Conservation (phyloP, 2,113 vertebrate genomes). For the Protobothrops flavoviridis region DNA sequence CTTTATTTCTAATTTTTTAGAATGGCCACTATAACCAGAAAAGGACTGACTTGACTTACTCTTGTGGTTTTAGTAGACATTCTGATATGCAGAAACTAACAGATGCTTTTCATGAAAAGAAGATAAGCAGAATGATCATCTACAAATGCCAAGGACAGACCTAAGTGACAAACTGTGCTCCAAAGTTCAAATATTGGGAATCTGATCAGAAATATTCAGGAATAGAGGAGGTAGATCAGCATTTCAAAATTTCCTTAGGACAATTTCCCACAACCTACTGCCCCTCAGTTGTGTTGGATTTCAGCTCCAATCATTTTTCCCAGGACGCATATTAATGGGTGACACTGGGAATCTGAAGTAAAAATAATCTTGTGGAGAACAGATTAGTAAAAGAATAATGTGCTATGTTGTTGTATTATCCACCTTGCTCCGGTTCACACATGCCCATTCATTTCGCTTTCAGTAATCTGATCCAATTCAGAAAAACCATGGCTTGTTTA, state of each 20-base stretch:
- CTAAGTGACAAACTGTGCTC: no score
- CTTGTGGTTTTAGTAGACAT: not conserved
- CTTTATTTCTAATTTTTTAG: no score
- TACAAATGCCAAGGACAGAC: not conserved
- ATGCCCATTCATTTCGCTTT: not conserved
- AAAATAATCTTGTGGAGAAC: not conserved
- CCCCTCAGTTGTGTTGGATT: not conserved
- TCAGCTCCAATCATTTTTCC: not conserved
- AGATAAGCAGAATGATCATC: not conserved
- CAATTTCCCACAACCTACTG: no score
- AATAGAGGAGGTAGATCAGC: not conserved
- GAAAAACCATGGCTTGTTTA: not conserved
- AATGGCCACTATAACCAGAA: not conserved
- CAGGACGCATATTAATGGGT: not conserved
- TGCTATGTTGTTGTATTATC: not conserved
- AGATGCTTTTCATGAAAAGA: not conserved
- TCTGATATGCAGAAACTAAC: not conserved
- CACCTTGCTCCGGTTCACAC: not conserved
- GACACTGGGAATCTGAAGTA: not conserved
- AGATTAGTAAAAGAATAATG: not conserved
- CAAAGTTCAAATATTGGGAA: not conserved
- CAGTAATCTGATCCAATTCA: not conserved
- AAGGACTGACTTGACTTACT: not conserved
- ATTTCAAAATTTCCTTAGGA: not conserved
- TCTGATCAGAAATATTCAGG: not conserved